Evolutionary conservation across 2,888 invertebrate species (phyloP).

Genomic region (Patella depressa): DNA sequence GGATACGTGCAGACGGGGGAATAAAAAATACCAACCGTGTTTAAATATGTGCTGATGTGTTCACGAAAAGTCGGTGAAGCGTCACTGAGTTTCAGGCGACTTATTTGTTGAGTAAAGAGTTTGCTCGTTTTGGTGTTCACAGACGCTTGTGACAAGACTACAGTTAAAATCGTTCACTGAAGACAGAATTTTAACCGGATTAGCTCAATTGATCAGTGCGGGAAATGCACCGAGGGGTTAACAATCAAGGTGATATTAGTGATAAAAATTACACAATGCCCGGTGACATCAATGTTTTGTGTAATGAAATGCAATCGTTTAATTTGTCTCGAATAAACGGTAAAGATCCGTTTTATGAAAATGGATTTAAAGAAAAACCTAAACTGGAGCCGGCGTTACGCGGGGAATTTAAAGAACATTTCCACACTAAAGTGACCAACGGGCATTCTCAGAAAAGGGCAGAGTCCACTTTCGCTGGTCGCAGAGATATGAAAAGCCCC

Average conservation of each 20-base stretch:
- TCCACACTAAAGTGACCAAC: neutral
- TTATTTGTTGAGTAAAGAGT: no score
- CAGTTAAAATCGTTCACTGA: no score
- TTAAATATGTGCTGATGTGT: no score
- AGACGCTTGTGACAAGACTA: no score
- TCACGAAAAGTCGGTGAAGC: no score
- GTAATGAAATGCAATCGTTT: neutral
- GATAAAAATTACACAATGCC: neutral
- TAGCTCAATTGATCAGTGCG: neutral
- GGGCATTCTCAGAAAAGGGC: slow-evolving; percentile 4
- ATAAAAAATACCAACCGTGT: no score
- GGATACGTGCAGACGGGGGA: neutral
- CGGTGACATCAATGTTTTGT: neutral
- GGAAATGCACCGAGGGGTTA: neutral
- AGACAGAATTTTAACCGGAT: no score
- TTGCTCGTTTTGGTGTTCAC: no score
- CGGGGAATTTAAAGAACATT: neutral
- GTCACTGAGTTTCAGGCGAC: no score
- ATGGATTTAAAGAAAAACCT: slow-evolving; percentile 3
- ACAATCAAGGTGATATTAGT: neutral
- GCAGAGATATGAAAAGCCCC: slow-evolving; percentile 55
- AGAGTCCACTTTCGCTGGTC: slow-evolving; percentile 49
- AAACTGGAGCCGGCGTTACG: neutral
- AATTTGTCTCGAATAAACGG: neutral
- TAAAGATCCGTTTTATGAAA: neutral